These are phyloP conservation scores for Charina bottae DNA, from an alignment of 2,113 vertebrate species.

Conservation along the genomic window DNA sequence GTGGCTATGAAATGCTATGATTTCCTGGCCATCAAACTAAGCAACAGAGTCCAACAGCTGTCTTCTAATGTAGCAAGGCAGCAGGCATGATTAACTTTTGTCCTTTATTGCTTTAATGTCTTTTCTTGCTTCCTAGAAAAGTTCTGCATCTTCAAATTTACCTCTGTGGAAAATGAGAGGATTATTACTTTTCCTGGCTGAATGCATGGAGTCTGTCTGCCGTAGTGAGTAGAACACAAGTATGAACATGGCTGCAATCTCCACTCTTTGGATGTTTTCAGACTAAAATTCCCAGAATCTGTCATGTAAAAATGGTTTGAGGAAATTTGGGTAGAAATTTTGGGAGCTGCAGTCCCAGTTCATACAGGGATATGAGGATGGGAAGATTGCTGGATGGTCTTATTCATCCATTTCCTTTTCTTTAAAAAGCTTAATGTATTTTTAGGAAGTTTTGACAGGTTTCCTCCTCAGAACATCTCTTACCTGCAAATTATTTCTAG, in stretches of 20 bases:
- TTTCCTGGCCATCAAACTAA: slow-evolving; percentile 49
- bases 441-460: background rate
- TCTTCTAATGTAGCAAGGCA: slow-evolving; percentile 45
- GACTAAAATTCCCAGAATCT: background rate
- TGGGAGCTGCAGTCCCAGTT: background rate
- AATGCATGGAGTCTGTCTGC: background rate
- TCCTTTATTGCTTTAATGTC: slow-evolving; percentile 39
- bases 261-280: background rate
- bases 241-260: background rate
- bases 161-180: slow-evolving; percentile 19
- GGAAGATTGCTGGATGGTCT: background rate
- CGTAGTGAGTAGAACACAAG: background rate
- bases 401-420: background rate
- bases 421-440: background rate
- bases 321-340: background rate
- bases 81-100: slow-evolving; percentile 46
- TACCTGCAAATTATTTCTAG: background rate
- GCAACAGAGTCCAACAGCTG: slow-evolving; percentile 58
- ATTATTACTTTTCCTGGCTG: slow-evolving; percentile 24
- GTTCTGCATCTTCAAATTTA: accelerated
- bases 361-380: background rate
- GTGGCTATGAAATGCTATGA: slow-evolving; percentile 46
- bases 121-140: slow-evolving; percentile 3
- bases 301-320: background rate
- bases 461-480: background rate